phyloP scores from a whole-genome alignment of 53 echinoderm and acorn worm species.

The Apostichopus leukothele region DNA sequence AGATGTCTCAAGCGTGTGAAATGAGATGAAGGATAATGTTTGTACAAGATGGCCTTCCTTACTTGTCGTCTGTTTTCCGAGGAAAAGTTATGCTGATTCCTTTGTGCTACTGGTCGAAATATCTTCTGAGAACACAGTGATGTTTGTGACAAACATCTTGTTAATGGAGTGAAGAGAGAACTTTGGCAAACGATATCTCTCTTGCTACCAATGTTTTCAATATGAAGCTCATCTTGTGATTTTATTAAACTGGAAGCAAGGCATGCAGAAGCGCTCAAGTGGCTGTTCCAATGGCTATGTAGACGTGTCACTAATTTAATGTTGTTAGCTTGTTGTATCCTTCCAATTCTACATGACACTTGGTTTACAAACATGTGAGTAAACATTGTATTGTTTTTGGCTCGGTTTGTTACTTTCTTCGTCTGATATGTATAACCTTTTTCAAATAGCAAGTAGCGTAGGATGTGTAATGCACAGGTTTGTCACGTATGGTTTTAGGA shows the following conservation, averaged over 20 bases:
- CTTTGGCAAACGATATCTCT: not conserved
- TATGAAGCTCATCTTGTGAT: not conserved
- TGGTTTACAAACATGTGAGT: not conserved
- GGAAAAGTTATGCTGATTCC: slow-evolving; percentile 25
- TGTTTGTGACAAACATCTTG: not conserved
- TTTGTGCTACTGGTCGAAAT: not conserved
- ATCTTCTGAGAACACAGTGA: not conserved
- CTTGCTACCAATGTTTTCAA: not conserved
- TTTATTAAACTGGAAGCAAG: not conserved
- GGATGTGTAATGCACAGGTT: too few species aligned
- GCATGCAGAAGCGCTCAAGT: not conserved
- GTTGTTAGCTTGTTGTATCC: not conserved
- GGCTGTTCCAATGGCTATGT: not conserved
- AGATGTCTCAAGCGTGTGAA: slow-evolving; percentile 38
- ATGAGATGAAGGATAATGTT: slow-evolving; percentile 45
- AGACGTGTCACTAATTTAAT: not conserved
- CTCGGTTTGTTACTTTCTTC: too few species aligned
- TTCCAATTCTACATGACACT: not conserved
- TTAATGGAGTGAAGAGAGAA: not conserved
- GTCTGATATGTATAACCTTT: too few species aligned
- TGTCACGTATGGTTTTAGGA: too few species aligned
- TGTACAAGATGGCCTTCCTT: slow-evolving; percentile 16
- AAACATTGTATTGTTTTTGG: not conserved
- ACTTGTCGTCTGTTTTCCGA: slow-evolving; percentile 26
- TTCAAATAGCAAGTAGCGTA: too few species aligned